Evolutionary conservation across 2,888 invertebrate species (phyloP).

Genomic region (Atrina japonica): DNA sequence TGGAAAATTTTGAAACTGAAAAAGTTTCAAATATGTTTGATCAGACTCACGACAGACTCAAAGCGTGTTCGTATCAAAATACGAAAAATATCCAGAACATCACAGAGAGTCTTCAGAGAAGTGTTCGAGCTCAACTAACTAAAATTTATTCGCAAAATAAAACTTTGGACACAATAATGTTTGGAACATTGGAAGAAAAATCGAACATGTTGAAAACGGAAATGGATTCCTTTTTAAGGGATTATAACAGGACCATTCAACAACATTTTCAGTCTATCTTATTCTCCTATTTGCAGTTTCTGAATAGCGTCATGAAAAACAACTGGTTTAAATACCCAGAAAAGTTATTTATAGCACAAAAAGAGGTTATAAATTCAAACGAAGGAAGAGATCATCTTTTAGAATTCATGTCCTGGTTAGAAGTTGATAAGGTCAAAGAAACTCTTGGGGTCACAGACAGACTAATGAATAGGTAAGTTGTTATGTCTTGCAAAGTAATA

Average conservation of each 20-base stretch:
- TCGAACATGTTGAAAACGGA: slow-evolving; percentile 52
- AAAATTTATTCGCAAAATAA: slow-evolving; percentile 59
- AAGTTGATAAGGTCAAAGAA: slow-evolving; percentile 70
- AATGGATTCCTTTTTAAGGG: slow-evolving; percentile 61
- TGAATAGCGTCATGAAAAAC: slow-evolving; percentile 67
- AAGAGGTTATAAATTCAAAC: slow-evolving; percentile 49
- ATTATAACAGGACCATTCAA: slow-evolving; percentile 65
- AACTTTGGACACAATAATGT: slow-evolving; percentile 50
- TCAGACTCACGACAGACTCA: slow-evolving; percentile 61
- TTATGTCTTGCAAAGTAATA: too few species aligned
- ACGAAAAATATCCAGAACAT: slow-evolving; percentile 51
- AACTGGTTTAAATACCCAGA: slow-evolving; percentile 75
- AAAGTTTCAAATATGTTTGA: slow-evolving; percentile 58
- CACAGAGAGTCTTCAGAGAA: slow-evolving; percentile 42
- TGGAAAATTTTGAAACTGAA: slow-evolving; percentile 61
- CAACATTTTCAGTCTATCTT: slow-evolving; percentile 60
- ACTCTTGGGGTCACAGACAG: slow-evolving; percentile 57
- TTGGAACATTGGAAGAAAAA: slow-evolving; percentile 51
- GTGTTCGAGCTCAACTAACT: slow-evolving; percentile 46
- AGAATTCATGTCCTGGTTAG: slow-evolving; percentile 69
- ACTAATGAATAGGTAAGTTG: slow-evolving; percentile 25
- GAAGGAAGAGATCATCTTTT: slow-evolving; percentile 54
- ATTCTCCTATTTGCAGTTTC: slow-evolving; percentile 65
- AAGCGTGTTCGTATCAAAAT: slow-evolving; percentile 68
- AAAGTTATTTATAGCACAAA: slow-evolving; percentile 66